A percentile compares a stretch with the other conserved stretches of the same genome.
Conservation (phyloP, 2,113 vertebrate species). For the Gadus chalcogrammus region DNA sequence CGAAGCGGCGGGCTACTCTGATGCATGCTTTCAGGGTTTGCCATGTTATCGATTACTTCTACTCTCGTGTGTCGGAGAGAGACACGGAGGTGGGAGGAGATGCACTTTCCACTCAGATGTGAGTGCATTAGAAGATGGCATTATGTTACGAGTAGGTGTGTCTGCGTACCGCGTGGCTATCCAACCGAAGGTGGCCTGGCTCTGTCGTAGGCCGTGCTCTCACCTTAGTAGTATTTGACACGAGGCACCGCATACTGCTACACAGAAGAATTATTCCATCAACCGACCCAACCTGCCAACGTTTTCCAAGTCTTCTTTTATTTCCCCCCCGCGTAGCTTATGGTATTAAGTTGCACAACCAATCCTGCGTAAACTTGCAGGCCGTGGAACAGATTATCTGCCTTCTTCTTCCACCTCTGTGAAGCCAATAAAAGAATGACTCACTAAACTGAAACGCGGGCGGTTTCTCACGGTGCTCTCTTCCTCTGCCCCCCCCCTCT, state of each 20-base stretch:
- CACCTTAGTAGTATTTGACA: not conserved
- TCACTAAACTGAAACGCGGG: no score
- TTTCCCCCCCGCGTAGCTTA: not conserved
- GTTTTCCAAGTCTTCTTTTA: conserved; percentile 11
- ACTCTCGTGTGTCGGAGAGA: not conserved
- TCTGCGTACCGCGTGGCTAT: not conserved
- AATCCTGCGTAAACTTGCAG: not conserved
- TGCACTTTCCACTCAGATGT: not conserved
- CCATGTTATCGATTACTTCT: not conserved
- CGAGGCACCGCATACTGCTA: not conserved
- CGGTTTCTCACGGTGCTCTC: not conserved
- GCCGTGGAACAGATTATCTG: not conserved
- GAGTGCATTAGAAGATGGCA: not conserved
- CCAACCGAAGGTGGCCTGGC: not conserved
- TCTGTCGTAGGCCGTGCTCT: not conserved
- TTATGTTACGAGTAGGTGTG: not conserved
- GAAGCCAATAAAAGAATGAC: no score
- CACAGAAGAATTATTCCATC: conserved; percentile 18
- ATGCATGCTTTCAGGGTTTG: not conserved
- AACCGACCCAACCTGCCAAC: not conserved
- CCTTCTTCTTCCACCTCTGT: no score
- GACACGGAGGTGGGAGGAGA: not conserved
- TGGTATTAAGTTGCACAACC: not conserved
- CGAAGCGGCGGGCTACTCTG: not conserved
- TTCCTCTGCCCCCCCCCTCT: not conserved